These are phyloP conservation scores for Phylloscopus trochiloides DNA, from an alignment of 2,113 vertebrate species.

Conservation along the genomic window DNA sequence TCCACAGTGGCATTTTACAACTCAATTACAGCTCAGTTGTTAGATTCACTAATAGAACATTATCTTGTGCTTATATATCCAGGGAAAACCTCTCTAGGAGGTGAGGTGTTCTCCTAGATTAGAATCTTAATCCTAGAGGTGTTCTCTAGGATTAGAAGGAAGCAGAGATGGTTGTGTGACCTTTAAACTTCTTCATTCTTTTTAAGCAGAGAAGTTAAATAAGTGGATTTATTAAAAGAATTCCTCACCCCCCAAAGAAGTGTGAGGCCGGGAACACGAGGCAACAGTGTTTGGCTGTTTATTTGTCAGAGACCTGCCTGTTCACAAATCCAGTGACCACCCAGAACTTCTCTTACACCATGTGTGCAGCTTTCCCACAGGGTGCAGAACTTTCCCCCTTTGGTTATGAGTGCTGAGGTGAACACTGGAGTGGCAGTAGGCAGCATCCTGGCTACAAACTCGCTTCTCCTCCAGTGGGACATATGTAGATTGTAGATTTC, in stretches of 20 bases:
- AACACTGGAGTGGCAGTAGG: background rate
- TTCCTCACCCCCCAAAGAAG: background rate
- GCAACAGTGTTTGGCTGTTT: background rate
- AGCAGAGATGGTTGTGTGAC: background rate
- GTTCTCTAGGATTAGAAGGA: background rate
- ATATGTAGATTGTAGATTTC: background rate
- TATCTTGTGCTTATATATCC: background rate
- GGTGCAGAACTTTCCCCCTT: background rate
- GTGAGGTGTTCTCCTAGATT: no score
- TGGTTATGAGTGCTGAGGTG: background rate
- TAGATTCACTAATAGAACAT: background rate
- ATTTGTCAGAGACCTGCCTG: background rate
- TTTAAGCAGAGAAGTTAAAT: background rate
- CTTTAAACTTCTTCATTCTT: background rate
- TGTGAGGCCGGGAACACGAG: background rate
- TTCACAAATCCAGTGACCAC: background rate
- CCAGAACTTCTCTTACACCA: background rate
- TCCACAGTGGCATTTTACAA: background rate
- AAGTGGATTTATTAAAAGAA: background rate
- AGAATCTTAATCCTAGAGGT: no score
- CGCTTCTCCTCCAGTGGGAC: background rate
- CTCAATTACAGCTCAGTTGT: background rate
- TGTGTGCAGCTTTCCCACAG: background rate
- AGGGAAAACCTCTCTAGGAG: background rate
- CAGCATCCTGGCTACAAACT: background rate